Conservation (phyloP, 2,797 vertebrate genomes). For the Crenuchus spilurus region DNA sequence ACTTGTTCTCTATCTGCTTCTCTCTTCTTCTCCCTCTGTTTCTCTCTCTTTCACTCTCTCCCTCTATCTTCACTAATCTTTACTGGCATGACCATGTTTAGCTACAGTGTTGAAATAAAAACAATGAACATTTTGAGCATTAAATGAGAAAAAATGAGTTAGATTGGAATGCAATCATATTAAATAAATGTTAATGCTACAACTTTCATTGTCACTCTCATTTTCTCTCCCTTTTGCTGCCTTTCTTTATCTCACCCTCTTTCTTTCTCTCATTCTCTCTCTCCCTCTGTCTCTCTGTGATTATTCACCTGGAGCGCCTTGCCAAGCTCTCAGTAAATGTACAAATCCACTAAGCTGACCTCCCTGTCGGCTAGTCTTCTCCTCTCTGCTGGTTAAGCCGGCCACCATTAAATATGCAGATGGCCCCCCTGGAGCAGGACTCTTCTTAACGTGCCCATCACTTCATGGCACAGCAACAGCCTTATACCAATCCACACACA, state of each 20-base stretch:
- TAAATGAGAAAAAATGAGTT: background rate
- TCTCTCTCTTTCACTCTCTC: background rate
- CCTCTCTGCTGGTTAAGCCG: constrained; percentile 56
- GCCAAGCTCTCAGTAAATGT: constrained; percentile 53
- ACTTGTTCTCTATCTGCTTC: too few relatives aligned
- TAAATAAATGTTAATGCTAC: too few relatives aligned
- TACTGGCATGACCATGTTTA: constrained; percentile 4
- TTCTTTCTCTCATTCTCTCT: constrained; percentile 28
- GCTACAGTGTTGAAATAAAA: background rate
- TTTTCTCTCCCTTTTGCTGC: constrained; percentile 6
- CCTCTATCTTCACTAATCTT: background rate
- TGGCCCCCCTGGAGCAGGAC: constrained; percentile 51
- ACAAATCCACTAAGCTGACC: constrained; percentile 63
- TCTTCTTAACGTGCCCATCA: constrained; percentile 43
- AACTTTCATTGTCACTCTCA: too few relatives aligned
- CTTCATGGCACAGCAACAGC: constrained; percentile 19
- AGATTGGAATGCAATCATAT: too few relatives aligned
- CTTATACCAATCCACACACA: constrained; percentile 18
- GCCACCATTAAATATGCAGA: constrained; percentile 67
- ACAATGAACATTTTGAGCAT: background rate
- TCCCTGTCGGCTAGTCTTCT: constrained; percentile 53
- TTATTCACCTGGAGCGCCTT: constrained; percentile 59
- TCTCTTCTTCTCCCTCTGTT: background rate
- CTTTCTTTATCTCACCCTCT: background rate
- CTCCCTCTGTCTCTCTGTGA: constrained; percentile 33